phyloP scores from a whole-genome alignment of 2,888 invertebrate species.

The Sesia bembeciformis region DNA sequence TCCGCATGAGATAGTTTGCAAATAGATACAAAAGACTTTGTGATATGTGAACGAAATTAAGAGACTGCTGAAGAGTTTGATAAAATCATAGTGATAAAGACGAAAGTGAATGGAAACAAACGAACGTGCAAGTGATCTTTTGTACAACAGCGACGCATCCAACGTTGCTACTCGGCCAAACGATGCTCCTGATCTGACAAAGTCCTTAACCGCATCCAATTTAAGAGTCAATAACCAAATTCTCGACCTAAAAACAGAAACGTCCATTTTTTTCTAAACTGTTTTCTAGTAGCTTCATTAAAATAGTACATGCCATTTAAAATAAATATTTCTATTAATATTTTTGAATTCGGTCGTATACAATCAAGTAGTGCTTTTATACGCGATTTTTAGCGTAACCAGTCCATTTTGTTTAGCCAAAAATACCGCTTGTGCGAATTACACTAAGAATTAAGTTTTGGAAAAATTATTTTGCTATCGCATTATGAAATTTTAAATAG shows the following conservation, averaged over 20 bases:
- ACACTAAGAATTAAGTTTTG: conserved; percentile 36
- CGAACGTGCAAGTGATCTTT: not conserved
- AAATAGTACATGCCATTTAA: conserved; percentile 60
- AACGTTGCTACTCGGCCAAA: conserved; percentile 10
- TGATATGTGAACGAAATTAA: conserved; percentile 56
- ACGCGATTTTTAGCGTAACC: conserved; percentile 66
- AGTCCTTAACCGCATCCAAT: conserved; percentile 58
- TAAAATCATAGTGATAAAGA: conserved; percentile 39
- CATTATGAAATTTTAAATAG: conserved; percentile 48
- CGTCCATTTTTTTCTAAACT: conserved; percentile 73
- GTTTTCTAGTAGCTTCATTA: conserved; percentile 67
- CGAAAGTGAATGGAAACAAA: conserved; percentile 11
- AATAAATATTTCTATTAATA: conserved; percentile 62
- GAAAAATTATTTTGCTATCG: conserved; percentile 65
- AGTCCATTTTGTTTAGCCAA: conserved; percentile 73
- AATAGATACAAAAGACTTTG: conserved; percentile 56
- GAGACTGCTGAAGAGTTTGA: conserved; percentile 58
- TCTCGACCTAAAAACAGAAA: conserved; percentile 70
- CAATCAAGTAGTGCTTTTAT: conserved; percentile 71
- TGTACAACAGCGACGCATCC: not conserved
- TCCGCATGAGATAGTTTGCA: conserved; percentile 60
- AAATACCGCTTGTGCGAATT: conserved; percentile 57
- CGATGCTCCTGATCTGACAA: conserved; percentile 23
- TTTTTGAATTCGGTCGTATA: conserved; percentile 67
- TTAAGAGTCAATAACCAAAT: conserved; percentile 56